Percentiles rank a stretch among this genome's conserved stretches.
Evolutionary conservation across 53 echinoderm and acorn worm genomes (phyloP).

Genomic region (Mesocentrotus franciscanus): DNA sequence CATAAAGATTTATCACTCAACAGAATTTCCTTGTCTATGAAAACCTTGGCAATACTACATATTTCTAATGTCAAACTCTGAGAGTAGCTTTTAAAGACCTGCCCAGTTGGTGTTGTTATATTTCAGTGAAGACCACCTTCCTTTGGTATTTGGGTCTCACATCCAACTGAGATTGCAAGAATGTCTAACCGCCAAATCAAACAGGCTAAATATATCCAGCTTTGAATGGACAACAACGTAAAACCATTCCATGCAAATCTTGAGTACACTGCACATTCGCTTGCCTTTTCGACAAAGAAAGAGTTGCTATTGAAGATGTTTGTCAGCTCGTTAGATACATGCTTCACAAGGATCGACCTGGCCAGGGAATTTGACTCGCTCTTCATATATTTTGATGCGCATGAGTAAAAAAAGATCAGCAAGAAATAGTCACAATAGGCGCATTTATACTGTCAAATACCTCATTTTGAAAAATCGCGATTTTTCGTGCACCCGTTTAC

Average conservation of each 20-base stretch:
- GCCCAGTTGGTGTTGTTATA: conserved; percentile 36
- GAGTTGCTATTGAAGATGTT: neutral
- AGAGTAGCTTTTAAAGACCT: neutral
- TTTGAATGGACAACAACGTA: neutral
- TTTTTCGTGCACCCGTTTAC: no score
- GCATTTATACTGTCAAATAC: no score
- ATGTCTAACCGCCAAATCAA: conserved; percentile 37
- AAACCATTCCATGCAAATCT: conserved; percentile 16
- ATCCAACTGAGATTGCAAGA: conserved; percentile 21
- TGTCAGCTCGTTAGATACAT: neutral
- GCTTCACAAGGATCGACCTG: no score
- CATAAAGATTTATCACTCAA: neutral
- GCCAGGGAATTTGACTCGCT: no score
- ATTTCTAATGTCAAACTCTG: neutral
- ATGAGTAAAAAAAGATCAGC: no score
- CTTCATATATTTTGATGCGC: no score
- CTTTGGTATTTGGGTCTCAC: neutral
- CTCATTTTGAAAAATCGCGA: no score
- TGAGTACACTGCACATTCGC: neutral
- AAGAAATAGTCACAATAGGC: no score
- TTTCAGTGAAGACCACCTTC: conserved; percentile 39
- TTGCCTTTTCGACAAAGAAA: neutral
- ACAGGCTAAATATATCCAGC: conserved; percentile 1
- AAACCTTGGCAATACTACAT: neutral
- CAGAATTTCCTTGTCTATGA: neutral